Conservation (phyloP, 2,113 vertebrate species). For the Psophia crepitans region DNA sequence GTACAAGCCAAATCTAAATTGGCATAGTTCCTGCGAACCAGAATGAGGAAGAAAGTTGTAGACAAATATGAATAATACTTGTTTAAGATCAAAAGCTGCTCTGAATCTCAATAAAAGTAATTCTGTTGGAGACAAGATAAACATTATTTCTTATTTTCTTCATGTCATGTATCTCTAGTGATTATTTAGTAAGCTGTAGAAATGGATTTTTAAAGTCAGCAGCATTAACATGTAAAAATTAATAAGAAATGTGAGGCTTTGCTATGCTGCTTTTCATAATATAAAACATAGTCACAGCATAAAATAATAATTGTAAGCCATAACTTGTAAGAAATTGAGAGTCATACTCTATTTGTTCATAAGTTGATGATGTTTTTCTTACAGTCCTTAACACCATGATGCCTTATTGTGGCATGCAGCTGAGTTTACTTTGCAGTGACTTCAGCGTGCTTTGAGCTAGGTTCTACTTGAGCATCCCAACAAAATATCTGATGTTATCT, state of each 20-base stretch:
- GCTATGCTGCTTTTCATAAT: neutral
- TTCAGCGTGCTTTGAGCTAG: neutral
- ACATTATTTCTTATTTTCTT: neutral
- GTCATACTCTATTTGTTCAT: neutral
- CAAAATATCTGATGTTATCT: neutral
- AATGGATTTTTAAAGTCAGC: neutral
- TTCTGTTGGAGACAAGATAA: neutral
- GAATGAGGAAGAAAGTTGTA: neutral
- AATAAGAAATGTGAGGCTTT: neutral
- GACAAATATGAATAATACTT: neutral
- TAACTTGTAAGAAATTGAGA: neutral
- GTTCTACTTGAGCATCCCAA: neutral
- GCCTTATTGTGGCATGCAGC: neutral
- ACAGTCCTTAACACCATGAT: neutral
- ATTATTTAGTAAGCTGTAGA: neutral
- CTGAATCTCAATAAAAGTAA: neutral
- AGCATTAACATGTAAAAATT: neutral
- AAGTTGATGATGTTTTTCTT: neutral
- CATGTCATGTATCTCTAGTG: neutral
- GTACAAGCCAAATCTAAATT: neutral
- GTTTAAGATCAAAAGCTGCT: neutral
- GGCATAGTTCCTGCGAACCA: neutral
- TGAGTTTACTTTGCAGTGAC: neutral
- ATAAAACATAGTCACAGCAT: neutral
- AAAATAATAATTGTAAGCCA: neutral